Conservation (phyloP, 2,888 invertebrate species). For the Subacronicta megacephala region DNA sequence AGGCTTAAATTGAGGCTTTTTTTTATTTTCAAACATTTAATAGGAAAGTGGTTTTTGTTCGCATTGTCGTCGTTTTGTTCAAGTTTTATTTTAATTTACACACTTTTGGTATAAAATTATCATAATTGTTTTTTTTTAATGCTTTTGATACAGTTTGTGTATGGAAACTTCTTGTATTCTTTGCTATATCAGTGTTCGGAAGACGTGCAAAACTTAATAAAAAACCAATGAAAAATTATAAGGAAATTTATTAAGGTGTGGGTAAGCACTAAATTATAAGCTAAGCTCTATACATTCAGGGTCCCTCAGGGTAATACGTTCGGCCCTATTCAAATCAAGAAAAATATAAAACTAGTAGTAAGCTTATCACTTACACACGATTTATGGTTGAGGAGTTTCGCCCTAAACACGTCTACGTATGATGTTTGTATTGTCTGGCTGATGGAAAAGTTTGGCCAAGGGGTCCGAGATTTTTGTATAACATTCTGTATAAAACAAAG, state of each 20-base stretch:
- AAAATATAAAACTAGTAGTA: conserved; percentile 23
- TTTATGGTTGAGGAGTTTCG: conserved; percentile 61
- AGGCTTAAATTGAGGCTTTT: background rate
- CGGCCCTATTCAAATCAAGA: background rate
- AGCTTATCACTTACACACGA: conserved; percentile 58
- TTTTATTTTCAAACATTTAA: background rate
- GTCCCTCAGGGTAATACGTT: conserved; percentile 16
- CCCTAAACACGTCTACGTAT: conserved; percentile 73
- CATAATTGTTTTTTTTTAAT: background rate
- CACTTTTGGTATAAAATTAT: background rate
- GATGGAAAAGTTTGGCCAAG: conserved; percentile 79
- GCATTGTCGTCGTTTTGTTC: no score
- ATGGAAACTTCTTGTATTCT: no score
- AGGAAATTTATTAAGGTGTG: no score
- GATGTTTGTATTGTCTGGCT: conserved; percentile 73
- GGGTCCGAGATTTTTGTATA: conserved; percentile 61
- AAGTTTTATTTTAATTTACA: background rate
- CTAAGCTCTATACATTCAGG: background rate
- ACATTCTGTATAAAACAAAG: conserved; percentile 46
- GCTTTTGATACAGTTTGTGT: conserved; percentile 5
- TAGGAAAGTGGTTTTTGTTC: conserved; percentile 2
- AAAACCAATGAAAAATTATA: no score
- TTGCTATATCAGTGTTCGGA: no score
- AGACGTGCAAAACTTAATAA: no score
- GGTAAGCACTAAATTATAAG: background rate